Conservation (phyloP, 2,113 vertebrate genomes). For the Polypterus bichir region DNA sequence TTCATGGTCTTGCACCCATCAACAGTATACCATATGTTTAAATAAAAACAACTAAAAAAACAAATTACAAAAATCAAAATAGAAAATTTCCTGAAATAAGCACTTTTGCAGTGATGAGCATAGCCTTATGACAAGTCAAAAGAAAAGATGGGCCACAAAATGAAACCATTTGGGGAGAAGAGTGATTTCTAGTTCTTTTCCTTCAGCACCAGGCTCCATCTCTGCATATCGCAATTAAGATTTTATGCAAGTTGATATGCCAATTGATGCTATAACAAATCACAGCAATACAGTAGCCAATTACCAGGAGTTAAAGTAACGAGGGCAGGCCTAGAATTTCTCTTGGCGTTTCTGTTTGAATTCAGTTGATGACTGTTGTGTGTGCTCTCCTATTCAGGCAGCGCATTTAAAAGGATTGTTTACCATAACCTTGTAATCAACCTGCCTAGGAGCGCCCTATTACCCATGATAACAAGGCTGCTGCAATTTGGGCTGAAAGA, state of each 20-base stretch:
- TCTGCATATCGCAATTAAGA: slow-evolving; percentile 22
- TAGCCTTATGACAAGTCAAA: too few species aligned
- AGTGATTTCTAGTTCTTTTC: too few species aligned
- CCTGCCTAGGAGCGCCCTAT: slow-evolving; percentile 62
- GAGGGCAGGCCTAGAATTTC: slow-evolving; percentile 19
- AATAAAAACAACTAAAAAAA: too few species aligned
- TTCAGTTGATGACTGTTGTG: slow-evolving; percentile 57
- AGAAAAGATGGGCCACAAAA: too few species aligned
- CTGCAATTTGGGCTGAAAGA: slow-evolving; percentile 62
- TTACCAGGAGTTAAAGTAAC: slow-evolving; percentile 35
- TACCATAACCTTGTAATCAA: slow-evolving; percentile 71
- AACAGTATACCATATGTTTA: too few species aligned
- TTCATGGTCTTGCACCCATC: too few species aligned
- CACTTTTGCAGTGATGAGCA: too few species aligned
- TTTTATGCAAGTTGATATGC: slow-evolving; percentile 19
- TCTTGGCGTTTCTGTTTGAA: slow-evolving; percentile 41
- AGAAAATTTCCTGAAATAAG: too few species aligned
- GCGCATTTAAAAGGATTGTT: slow-evolving; percentile 58
- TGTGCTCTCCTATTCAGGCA: slow-evolving; percentile 33
- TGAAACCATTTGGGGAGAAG: too few species aligned
- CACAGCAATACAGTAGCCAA: slow-evolving; percentile 27
- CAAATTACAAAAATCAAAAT: too few species aligned
- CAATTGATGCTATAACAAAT: slow-evolving; percentile 17
- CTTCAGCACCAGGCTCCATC: too few species aligned
- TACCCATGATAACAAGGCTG: slow-evolving; percentile 61